Evolutionary conservation across 2,113 vertebrate genomes (phyloP), one percentile per base, ranked within the genome.

Genomic region (Melanocharis versteri): DNA sequence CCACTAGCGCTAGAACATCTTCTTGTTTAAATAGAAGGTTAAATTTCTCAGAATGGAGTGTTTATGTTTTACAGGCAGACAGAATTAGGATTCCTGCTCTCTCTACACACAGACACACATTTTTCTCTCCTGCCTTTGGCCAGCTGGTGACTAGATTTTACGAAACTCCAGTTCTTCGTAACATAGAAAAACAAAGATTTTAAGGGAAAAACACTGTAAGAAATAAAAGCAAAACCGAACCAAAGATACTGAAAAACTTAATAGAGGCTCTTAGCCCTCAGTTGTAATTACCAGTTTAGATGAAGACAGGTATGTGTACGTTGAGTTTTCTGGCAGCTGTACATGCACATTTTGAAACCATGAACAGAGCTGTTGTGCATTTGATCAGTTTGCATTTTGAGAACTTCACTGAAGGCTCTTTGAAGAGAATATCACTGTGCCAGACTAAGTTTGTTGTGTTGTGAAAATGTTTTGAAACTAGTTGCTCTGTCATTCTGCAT

Each of bases 331-430:
- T 50, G n/a, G 31, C 53, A 71, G 47, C 26, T 58, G 9, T 85
- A 21, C 0, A 1, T 4, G 30, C 0, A 0, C 1, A 1, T 60
- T 83, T 92, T 0, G 12, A 86, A 71, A 73, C 44, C 10, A 3
- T 56, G 56, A 84, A 33, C 30, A 33, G 54, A 89, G 35, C 60
- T 28, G n/a, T 77, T 83, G 48, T 47, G n/a, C 40, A 6, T 66
- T 78, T 83, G 61, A 53, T 92, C 50, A 22, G 28, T 47, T 40
- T 75, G 47, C 17, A 1, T 73, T 90, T 80, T 58, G 53, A 80
- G 54, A 60, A 22, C 54, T 82, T 61, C 2, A 16, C 39, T 53
- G 60, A 85, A 80, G 58, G 40, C 33, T 87, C 53, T 81, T 66
- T 60, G 58, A 44, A 93, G 57, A 68, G 58, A 48, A 44, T 64